Conservation (phyloP, 2,797 vertebrate genomes). For the Psittacula echo region DNA sequence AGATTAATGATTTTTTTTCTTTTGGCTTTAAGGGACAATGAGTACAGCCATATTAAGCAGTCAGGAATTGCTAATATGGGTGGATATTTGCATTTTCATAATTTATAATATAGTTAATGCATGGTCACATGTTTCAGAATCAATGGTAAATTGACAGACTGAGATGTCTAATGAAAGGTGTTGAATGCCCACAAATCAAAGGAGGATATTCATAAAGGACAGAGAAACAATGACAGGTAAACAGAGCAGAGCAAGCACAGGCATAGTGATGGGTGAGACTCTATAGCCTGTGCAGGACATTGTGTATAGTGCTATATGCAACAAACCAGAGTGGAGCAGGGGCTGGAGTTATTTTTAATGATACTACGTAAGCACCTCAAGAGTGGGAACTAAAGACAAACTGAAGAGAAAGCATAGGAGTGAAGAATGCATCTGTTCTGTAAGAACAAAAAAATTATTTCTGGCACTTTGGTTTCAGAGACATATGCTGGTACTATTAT, state of each 20-base stretch:
- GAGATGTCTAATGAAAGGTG: not conserved
- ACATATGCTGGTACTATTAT: not conserved
- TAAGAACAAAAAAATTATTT: not conserved
- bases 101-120: conserved; percentile 14
- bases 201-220: not conserved
- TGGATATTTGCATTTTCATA: not conserved
- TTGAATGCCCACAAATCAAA: conserved; percentile 9
- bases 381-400: not conserved
- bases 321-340: not conserved
- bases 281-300: not conserved
- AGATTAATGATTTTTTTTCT: not conserved
- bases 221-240: not conserved
- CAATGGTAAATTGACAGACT: conserved; percentile 16
- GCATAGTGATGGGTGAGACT: not conserved
- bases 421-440: not conserved
- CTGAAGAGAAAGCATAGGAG: not conserved
- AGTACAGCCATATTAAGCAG: conserved; percentile 13
- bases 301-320: not conserved
- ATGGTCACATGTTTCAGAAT: conserved; percentile 16
- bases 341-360: not conserved
- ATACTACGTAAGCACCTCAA: not conserved
- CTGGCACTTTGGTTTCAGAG: not conserved
- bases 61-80: not conserved
- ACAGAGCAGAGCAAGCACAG: not conserved
- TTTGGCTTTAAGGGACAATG: not conserved